Evolutionary conservation across 2,797 vertebrate genomes (phyloP).

Genomic region (Pyrocephalus nanus): DNA sequence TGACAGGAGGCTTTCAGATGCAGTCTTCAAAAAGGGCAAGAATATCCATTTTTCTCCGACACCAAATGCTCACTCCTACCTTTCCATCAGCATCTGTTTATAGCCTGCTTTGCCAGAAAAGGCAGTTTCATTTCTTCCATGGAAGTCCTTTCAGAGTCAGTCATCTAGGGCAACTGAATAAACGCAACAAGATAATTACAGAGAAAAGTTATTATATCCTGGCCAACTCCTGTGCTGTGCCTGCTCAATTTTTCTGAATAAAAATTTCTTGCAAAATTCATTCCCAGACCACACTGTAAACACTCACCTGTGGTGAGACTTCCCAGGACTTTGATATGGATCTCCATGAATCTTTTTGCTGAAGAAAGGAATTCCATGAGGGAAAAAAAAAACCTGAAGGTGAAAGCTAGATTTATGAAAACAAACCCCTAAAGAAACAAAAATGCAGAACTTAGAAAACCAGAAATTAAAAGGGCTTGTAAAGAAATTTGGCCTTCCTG

Average conservation of each 20-base stretch:
- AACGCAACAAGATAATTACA: constrained; percentile 37
- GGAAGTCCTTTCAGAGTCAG: constrained; percentile 7
- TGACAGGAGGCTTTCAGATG: neutral
- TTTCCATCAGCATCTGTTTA: constrained; percentile 12
- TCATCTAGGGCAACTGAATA: neutral
- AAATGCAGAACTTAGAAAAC: neutral
- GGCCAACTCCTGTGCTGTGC: neutral
- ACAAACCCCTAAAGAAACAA: neutral
- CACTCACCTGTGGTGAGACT: neutral
- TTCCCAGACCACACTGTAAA: neutral
- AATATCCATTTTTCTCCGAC: neutral
- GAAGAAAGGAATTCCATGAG: neutral
- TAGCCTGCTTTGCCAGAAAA: constrained; percentile 3
- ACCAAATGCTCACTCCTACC: neutral
- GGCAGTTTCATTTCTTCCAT: neutral
- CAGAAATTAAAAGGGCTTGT: neutral
- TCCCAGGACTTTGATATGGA: neutral
- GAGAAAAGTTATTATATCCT: constrained; percentile 8
- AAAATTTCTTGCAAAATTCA: constrained; percentile 12
- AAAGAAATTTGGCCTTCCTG: neutral
- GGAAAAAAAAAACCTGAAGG: neutral
- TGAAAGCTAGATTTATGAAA: neutral
- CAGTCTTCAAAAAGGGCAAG: neutral
- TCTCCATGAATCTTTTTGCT: neutral
- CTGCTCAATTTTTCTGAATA: neutral